A percentile compares a stretch with the other conserved stretches of the same genome.
Conservation (phyloP, 2,888 invertebrate species). For the Drosophila sordidula region DNA sequence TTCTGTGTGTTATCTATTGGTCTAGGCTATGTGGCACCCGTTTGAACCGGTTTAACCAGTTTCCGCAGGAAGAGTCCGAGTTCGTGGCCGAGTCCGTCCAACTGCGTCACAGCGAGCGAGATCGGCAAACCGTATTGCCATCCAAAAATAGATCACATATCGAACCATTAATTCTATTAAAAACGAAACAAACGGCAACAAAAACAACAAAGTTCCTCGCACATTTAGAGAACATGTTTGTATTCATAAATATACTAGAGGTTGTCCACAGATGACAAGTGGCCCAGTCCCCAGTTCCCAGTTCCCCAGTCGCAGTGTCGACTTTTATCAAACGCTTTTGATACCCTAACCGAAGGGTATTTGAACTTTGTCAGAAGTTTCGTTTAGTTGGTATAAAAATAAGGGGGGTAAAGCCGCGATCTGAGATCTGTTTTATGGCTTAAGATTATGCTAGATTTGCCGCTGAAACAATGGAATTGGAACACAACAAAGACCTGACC, state of each 20-base stretch:
- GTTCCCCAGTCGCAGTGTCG: slow-evolving; percentile 9
- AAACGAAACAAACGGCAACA: slow-evolving; percentile 13
- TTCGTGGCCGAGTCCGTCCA: slow-evolving; percentile 15
- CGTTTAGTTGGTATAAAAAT: neutral
- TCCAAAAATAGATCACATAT: slow-evolving; percentile 57
- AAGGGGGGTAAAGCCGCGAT: too few species aligned
- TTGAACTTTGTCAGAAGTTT: neutral
- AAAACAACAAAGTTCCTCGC: slow-evolving; percentile 7
- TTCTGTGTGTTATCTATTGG: slow-evolving; percentile 1
- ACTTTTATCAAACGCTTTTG: slow-evolving; percentile 6
- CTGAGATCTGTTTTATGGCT: too few species aligned
- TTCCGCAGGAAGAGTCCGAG: slow-evolving; percentile 7
- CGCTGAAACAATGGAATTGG: slow-evolving; percentile 1
- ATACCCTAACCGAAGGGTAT: slow-evolving; percentile 23
- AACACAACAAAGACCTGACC: neutral
- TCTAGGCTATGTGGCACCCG: neutral
- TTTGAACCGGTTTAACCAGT: slow-evolving; percentile 20
- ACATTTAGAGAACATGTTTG: slow-evolving; percentile 8
- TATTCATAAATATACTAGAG: slow-evolving; percentile 8
- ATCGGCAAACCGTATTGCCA: slow-evolving; percentile 21
- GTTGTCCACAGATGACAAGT: slow-evolving; percentile 34
- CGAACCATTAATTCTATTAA: slow-evolving; percentile 47
- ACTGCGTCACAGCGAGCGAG: slow-evolving; percentile 48
- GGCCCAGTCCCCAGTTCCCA: slow-evolving; percentile 21
- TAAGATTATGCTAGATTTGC: too few species aligned